These are phyloP conservation scores for Corythoichthys haematopterus DNA, from an alignment of 2,113 vertebrate genomes.

Conservation along the genomic window DNA sequence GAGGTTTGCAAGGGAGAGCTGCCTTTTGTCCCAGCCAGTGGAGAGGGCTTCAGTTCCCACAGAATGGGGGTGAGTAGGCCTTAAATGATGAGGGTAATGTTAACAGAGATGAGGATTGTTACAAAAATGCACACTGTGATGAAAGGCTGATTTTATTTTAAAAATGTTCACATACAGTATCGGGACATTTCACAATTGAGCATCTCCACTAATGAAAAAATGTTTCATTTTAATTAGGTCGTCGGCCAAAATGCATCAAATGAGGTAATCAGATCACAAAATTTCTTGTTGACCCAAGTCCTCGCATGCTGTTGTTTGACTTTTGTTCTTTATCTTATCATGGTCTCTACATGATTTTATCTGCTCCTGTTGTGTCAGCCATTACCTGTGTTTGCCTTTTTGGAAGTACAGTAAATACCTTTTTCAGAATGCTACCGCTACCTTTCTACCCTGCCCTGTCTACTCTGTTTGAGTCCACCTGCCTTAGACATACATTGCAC, in stretches of 20 bases:
- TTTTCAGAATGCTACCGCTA: not conserved
- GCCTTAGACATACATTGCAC: not conserved
- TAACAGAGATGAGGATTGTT: constrained; percentile 31
- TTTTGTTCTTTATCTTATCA: too few species aligned
- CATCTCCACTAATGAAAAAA: not conserved
- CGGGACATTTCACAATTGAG: too few species aligned
- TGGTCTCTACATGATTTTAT: too few species aligned
- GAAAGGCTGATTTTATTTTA: not conserved
- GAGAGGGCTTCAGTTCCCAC: constrained; percentile 80
- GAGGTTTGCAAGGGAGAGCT: constrained; percentile 70
- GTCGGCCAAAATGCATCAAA: too few species aligned
- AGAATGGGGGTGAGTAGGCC: constrained; percentile 46
- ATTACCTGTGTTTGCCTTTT: not conserved
- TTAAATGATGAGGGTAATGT: constrained; percentile 71
- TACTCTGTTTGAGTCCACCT: not conserved
- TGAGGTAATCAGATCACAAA: too few species aligned
- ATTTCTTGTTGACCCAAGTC: too few species aligned
- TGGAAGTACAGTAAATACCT: not conserved
- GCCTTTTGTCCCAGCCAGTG: constrained; percentile 81
- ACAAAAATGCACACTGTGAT: not conserved
- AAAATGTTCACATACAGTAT: not conserved
- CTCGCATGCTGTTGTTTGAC: too few species aligned
- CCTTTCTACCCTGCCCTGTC: not conserved
- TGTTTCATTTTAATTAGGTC: not conserved
- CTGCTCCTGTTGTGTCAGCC: not conserved